A percentile compares a stretch with the other conserved stretches of the same genome.
Conservation (phyloP, 2,113 vertebrate species). For the Calyptommatus sinebrachiatus region DNA sequence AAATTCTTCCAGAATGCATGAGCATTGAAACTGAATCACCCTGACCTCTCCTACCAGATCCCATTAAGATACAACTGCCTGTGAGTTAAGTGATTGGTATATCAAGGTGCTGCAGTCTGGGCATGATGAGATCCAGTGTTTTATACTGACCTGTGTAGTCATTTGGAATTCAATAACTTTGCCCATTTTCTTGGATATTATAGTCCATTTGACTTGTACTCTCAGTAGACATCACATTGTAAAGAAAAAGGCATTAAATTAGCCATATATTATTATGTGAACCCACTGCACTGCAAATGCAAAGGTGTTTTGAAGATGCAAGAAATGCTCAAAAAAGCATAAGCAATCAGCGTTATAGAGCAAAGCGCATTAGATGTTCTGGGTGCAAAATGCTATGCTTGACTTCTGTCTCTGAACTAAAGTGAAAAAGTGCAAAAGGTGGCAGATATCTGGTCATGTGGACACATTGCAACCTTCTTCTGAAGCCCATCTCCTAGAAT, state of each 20-base stretch:
- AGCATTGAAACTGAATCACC: conserved; percentile 55
- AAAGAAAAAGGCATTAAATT: conserved; percentile 23
- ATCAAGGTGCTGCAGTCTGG: conserved; percentile 29
- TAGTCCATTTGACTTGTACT: neutral
- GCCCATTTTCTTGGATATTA: neutral
- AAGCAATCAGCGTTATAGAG: neutral
- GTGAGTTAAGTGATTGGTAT: conserved; percentile 38
- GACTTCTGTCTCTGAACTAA: neutral
- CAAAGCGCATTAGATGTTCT: neutral
- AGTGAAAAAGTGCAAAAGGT: neutral
- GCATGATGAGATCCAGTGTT: conserved; percentile 50
- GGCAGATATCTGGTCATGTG: neutral
- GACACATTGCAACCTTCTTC: too few species aligned
- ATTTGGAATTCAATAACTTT: conserved; percentile 61
- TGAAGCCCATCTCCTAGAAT: too few species aligned
- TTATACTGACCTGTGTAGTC: conserved; percentile 54
- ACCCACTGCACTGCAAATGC: conserved; percentile 44
- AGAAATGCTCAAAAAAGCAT: neutral
- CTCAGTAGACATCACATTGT: neutral
- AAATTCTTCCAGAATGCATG: conserved; percentile 42
- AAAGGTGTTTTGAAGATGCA: neutral
- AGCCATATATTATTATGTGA: conserved; percentile 43
- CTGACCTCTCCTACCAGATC: conserved; percentile 50
- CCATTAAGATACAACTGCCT: conserved; percentile 52
- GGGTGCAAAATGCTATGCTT: neutral